A percentile compares a stretch with the other conserved stretches of the same genome.
These are phyloP conservation scores for Lottia scabra DNA, from an alignment of 2,888 invertebrate species.

Conservation along the genomic window DNA sequence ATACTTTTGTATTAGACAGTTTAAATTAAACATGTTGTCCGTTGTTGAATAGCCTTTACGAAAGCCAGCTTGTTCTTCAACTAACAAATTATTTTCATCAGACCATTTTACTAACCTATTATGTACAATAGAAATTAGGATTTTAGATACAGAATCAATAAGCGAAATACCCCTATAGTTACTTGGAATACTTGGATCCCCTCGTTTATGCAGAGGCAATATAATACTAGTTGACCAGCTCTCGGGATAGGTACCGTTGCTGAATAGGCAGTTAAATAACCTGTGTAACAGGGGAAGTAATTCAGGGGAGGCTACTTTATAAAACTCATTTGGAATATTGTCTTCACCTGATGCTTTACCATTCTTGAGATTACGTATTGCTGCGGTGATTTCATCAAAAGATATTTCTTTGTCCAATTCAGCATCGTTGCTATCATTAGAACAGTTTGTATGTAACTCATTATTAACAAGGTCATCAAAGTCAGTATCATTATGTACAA, in stretches of 20 bases:
- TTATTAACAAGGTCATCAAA: too few species aligned
- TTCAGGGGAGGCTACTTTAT: not conserved
- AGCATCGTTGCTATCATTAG: too few species aligned
- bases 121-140: not conserved
- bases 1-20: not conserved
- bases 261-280: not conserved
- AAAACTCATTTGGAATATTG: too few species aligned
- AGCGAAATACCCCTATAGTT: not conserved
- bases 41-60: not conserved
- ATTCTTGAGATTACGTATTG: too few species aligned
- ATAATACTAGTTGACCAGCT: not conserved
- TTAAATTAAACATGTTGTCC: not conserved
- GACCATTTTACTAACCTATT: constrained; percentile 11
- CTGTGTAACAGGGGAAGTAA: not conserved
- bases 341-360: too few species aligned
- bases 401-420: too few species aligned
- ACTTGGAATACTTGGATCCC: not conserved
- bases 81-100: not conserved
- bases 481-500: too few species aligned
- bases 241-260: not conserved
- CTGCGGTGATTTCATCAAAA: too few species aligned
- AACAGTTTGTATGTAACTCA: too few species aligned
- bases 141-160: not conserved
- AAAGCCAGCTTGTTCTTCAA: not conserved
- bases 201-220: not conserved